Evolutionary conservation across 1,140 invertebrate species (phyloP).

Genomic region (Mycetomoellerius zeteki): DNA sequence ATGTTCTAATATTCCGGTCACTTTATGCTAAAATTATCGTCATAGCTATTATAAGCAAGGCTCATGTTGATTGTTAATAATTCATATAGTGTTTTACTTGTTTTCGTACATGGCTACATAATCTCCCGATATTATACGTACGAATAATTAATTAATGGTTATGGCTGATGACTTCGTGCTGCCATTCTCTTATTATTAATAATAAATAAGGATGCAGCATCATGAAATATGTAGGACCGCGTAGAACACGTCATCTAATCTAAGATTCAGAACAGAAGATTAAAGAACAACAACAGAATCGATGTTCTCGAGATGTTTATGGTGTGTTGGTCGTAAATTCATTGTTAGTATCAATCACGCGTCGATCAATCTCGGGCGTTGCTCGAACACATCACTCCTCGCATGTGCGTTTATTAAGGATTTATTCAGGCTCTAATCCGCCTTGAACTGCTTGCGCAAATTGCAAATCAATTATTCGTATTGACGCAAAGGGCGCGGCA

Average conservation of each 20-base stretch:
- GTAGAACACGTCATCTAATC: neutral
- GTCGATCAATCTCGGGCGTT: slow-evolving; percentile 34
- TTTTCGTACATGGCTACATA: neutral
- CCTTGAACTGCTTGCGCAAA: neutral
- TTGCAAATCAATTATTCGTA: slow-evolving; percentile 56
- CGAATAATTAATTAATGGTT: slow-evolving; percentile 19
- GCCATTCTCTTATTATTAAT: slow-evolving; percentile 26
- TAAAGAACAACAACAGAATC: slow-evolving; percentile 1
- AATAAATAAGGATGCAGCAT: neutral
- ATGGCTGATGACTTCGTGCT: neutral
- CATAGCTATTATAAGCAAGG: neutral
- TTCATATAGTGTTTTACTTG: neutral
- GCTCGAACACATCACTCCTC: neutral
- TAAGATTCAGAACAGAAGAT: neutral
- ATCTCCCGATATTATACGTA: neutral
- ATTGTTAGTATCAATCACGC: slow-evolving; percentile 25
- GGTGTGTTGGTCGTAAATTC: slow-evolving; percentile 27
- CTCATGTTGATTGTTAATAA: slow-evolving; percentile 13
- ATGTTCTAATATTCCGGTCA: neutral
- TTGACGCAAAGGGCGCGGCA: slow-evolving; percentile 37
- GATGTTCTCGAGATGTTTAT: neutral
- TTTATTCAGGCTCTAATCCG: slow-evolving; percentile 36
- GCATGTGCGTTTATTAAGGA: slow-evolving; percentile 52
- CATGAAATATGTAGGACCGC: neutral
- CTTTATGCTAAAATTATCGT: neutral